Evolutionary conservation across 2,113 vertebrate species (phyloP).

Genomic region (Strix uralensis): DNA sequence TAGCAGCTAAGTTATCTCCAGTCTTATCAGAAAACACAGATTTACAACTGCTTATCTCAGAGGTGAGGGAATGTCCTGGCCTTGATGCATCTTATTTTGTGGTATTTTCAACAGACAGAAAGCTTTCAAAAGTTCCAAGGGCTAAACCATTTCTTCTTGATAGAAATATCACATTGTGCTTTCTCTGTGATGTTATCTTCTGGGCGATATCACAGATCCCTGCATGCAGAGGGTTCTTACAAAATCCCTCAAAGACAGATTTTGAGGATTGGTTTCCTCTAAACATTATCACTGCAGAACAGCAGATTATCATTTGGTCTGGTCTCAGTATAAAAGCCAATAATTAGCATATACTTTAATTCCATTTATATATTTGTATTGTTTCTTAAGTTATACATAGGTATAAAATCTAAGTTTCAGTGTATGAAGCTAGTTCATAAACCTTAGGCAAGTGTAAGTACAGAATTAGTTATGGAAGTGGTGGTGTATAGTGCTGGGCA

Average conservation of each 20-base stretch:
- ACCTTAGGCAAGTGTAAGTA: not conserved
- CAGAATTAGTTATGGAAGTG: not conserved
- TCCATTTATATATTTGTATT: not conserved
- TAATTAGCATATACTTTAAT: not conserved
- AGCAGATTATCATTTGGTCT: not conserved
- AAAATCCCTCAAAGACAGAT: not conserved
- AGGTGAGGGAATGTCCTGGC: not conserved
- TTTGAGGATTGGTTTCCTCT: not conserved
- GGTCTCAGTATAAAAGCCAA: not conserved
- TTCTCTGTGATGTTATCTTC: not conserved
- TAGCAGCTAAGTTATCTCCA: not conserved
- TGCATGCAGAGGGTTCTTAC: not conserved
- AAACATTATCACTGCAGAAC: not conserved
- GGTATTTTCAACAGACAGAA: not conserved
- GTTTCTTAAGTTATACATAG: not conserved
- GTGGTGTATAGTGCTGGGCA: not conserved
- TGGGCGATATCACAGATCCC: not conserved
- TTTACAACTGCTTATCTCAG: not conserved
- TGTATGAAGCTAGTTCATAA: not conserved
- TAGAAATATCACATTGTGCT: not conserved
- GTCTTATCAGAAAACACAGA: not conserved
- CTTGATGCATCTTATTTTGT: not conserved
- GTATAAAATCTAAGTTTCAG: not conserved
- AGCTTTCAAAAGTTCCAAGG: not conserved
- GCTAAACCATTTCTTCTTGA: not conserved